Conservation (phyloP, 2,113 vertebrate genomes). For the Dunckerocampus dactyliophorus region DNA sequence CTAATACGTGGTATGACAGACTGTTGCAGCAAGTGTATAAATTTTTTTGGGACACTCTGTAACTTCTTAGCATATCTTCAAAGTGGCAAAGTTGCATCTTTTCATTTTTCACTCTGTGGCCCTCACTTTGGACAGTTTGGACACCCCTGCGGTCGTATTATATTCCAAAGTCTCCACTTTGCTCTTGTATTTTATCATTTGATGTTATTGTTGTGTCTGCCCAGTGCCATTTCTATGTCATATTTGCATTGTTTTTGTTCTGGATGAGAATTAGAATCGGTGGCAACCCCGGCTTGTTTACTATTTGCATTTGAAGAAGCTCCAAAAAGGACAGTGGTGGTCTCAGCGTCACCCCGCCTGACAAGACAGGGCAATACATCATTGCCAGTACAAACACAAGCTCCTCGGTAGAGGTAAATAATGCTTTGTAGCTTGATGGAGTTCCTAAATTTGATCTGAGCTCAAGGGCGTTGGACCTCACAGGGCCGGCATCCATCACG, state of each 20-base stretch:
- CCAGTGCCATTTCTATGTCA: no score
- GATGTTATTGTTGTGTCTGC: no score
- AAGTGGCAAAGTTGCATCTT: no score
- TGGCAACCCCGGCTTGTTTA: background rate
- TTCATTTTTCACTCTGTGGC: no score
- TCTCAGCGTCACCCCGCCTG: background rate
- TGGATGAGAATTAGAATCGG: background rate
- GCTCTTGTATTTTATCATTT: no score
- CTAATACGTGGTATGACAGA: no score
- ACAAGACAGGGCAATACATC: slow-evolving; percentile 1
- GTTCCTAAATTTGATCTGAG: slow-evolving; percentile 43
- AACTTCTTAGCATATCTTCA: no score
- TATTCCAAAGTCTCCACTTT: no score
- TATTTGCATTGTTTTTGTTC: background rate
- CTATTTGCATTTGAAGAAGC: background rate
- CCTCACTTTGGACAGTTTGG: no score
- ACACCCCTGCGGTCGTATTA: no score
- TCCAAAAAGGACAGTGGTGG: background rate
- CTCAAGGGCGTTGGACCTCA: slow-evolving; percentile 25
- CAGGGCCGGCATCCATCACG: slow-evolving; percentile 39
- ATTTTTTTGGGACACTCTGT: no score
- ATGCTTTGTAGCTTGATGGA: slow-evolving; percentile 31
- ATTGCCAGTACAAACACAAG: slow-evolving; percentile 1
- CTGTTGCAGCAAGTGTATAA: no score
- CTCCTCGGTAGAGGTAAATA: slow-evolving; percentile 23